Evolutionary conservation across 2,888 invertebrate genomes (phyloP).

Genomic region (Hirtodrosophila cameraria): DNA sequence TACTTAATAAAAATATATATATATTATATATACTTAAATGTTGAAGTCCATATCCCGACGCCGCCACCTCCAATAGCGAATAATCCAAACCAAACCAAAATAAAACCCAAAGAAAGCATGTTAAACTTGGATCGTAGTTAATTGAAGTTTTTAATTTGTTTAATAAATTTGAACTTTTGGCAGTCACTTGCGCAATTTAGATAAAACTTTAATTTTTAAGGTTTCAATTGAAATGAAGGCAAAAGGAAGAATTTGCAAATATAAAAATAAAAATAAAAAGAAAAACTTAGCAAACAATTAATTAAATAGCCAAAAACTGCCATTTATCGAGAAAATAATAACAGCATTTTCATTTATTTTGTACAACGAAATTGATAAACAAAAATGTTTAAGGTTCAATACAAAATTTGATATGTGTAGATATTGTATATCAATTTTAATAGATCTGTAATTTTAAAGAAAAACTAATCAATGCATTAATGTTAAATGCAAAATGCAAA

Average conservation of each 20-base stretch:
- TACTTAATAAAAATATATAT: constrained; percentile 4
- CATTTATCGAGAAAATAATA: constrained; percentile 55
- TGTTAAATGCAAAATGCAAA: constrained; percentile 32
- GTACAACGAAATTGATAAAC: constrained; percentile 7
- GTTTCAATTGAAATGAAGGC: constrained; percentile 60
- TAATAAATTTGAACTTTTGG: constrained; percentile 24
- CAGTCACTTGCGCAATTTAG: constrained; percentile 74
- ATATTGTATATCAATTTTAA: constrained; percentile 67
- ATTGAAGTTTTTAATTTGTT: constrained; percentile 41
- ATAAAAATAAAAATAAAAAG: not conserved
- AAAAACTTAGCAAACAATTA: constrained; percentile 37
- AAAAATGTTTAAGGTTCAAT: constrained; percentile 38
- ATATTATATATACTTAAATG: constrained; percentile 30
- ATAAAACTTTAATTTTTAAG: constrained; percentile 62
- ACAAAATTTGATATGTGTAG: constrained; percentile 61
- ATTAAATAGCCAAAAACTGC: constrained; percentile 76
- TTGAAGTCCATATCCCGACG: constrained; percentile 73
- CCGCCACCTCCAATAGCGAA: constrained; percentile 75
- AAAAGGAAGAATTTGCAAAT: constrained; percentile 29
- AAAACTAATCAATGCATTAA: constrained; percentile 34
- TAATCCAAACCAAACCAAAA: constrained; percentile 38
- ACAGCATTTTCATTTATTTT: constrained; percentile 33
- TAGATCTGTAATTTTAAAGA: constrained; percentile 55
- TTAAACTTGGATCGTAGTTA: constrained; percentile 46
- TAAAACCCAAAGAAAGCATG: constrained; percentile 39